phyloP scores from a whole-genome alignment of 2,113 vertebrate genomes.

The Redunca redunca region DNA sequence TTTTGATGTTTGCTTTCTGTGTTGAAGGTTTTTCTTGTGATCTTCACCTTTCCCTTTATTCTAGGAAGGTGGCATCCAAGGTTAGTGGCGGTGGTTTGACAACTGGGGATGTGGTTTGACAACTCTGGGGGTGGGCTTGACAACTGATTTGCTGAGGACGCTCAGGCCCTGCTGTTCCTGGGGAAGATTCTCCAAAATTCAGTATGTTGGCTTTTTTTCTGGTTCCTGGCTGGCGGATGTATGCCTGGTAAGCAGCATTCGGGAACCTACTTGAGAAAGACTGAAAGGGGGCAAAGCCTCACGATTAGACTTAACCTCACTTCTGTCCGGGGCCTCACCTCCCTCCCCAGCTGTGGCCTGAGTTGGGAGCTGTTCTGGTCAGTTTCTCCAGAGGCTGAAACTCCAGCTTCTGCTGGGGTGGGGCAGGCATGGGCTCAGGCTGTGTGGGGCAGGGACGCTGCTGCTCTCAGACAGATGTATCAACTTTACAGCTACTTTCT shows the following conservation, averaged over 20 bases:
- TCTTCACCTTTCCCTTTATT: not conserved
- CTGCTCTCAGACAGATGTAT: not conserved
- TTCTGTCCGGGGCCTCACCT: not conserved
- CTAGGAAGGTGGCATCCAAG: not conserved
- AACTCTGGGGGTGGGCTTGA: not conserved
- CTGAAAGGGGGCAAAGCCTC: not conserved
- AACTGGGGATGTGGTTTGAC: not conserved
- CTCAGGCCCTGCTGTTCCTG: not conserved
- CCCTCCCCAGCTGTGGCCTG: not conserved
- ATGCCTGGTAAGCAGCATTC: not conserved
- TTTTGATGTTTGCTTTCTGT: not conserved
- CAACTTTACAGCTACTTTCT: not conserved
- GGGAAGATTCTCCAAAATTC: not conserved
- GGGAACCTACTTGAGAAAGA: not conserved
- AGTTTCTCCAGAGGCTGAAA: not conserved
- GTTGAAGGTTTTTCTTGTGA: not conserved
- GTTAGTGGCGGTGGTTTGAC: not conserved
- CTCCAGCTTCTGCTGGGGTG: not conserved
- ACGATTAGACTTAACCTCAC: not conserved
- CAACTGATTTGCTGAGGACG: not conserved
- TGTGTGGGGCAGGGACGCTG: not conserved
- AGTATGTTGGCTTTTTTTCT: not conserved
- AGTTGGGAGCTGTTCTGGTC: not conserved
- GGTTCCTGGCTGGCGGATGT: not conserved
- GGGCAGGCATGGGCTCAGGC: not conserved